These are phyloP conservation scores for Drosophila kanapiae DNA, from an alignment of 1,140 invertebrate genomes.

Conservation along the genomic window DNA sequence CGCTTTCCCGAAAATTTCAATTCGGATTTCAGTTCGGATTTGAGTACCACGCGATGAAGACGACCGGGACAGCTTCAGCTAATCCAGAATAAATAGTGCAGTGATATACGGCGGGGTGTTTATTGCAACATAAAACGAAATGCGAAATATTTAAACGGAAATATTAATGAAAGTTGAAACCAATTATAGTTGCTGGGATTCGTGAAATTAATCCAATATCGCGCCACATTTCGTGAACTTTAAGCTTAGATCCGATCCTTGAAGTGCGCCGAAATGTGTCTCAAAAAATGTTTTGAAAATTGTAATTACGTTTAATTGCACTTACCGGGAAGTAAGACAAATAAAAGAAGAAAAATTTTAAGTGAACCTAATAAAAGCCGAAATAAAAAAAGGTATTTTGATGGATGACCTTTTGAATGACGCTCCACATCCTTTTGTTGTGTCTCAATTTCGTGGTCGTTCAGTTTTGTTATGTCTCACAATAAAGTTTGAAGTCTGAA, in stretches of 20 bases:
- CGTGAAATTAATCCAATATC: not conserved
- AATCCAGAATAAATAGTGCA: slow-evolving; percentile 58
- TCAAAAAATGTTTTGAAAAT: not conserved
- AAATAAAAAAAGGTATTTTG: slow-evolving; percentile 25
- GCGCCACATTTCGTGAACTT: slow-evolving; percentile 1
- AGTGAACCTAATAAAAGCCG: slow-evolving; percentile 10
- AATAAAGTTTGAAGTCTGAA: slow-evolving; percentile 17
- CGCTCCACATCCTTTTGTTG: slow-evolving; percentile 31
- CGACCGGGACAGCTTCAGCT: slow-evolving; percentile 76
- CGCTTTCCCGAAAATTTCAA: slow-evolving; percentile 80
- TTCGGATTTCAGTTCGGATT: slow-evolving; percentile 84
- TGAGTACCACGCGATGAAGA: slow-evolving; percentile 80
- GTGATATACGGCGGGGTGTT: slow-evolving; percentile 26
- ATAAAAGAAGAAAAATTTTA: not conserved
- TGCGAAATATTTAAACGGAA: slow-evolving; percentile 6
- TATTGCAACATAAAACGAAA: slow-evolving; percentile 11
- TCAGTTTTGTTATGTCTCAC: slow-evolving; percentile 3
- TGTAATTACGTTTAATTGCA: slow-evolving; percentile 1
- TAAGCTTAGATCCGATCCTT: slow-evolving; percentile 10
- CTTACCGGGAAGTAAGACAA: not conserved
- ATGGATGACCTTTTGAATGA: slow-evolving; percentile 27
- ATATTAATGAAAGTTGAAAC: not conserved
- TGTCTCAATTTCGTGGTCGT: slow-evolving; percentile 9
- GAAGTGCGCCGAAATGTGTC: not conserved
- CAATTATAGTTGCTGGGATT: not conserved